Base-by-base conservation (phyloP, 2,113 vertebrate species). In the Podilymbus podiceps region DNA sequence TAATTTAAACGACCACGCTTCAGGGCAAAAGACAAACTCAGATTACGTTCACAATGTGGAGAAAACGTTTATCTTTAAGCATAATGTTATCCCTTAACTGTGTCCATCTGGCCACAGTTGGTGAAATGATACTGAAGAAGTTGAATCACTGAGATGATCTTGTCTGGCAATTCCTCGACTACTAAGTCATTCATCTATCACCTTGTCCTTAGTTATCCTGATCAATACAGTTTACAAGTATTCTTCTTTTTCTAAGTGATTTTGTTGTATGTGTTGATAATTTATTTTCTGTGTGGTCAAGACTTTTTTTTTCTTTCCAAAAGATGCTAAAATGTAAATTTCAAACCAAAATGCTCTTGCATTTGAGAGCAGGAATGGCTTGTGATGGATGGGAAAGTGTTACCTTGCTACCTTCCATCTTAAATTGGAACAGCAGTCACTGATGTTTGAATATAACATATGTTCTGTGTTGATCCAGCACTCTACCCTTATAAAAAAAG, bases 401-500 rank as follows among this genome's bases (percentile, higher is more conserved):
- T 49, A 7, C 38, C 25, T 81, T 69, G 23, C 66, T 69, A 4
- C 40, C 25, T 92, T 73, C 44, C 33, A 78, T 72, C 77, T 69
- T 53, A 58, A 72, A 75, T 3, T 56, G 63, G 63, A 89, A 13
- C 53, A 75, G 30, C 50, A 21, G 2, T 78, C 31, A 8, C 49
- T 53, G 44, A 60, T 6, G 30, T 75, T 8, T 15, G 59, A 75
- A 42, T 0, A 1, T 68, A 72, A 63, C 81, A 76, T 91, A 58
- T 53, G 77, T 87, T 90, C 38, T 81, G 25, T 96, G 81, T 72
- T 83, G 66, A 78, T 97, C 82, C 60, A 95, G 35, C 53, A 87
- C 92, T 82, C 69, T 71, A 14, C 50, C 27, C 84, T 64, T 93
- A 44, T 11, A 33, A 60, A 92, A 95, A 74, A 40, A 38, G 8